A percentile compares a stretch with the other conserved stretches of the same genome.
Conservation (phyloP, 2,888 invertebrate species). For the Drosophila subquinaria region DNA sequence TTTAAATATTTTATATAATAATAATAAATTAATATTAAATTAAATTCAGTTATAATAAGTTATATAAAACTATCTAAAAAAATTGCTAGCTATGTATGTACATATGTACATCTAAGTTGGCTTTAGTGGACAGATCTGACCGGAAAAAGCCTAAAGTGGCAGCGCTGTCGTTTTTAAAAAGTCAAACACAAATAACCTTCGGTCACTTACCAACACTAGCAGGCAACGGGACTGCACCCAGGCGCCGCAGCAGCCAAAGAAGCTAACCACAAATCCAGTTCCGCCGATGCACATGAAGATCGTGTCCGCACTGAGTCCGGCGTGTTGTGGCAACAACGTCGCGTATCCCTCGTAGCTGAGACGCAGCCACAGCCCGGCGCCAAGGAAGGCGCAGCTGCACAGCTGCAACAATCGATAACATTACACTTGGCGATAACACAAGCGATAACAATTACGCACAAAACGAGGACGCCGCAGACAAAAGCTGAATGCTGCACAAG, state of each 20-base stretch:
- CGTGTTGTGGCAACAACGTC: slow-evolving; percentile 90
- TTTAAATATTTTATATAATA: too few relatives aligned
- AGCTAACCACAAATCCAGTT: slow-evolving; percentile 91
- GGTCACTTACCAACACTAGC: slow-evolving; percentile 90
- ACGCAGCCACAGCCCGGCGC: slow-evolving; percentile 93
- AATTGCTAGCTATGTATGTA: too few relatives aligned
- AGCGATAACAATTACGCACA: background rate
- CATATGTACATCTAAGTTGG: too few relatives aligned
- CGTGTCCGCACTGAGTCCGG: slow-evolving; percentile 91
- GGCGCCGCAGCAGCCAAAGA: slow-evolving; percentile 94
- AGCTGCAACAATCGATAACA: slow-evolving; percentile 57
- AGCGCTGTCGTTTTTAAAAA: too few relatives aligned
- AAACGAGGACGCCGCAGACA: background rate
- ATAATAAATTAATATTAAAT: too few relatives aligned
- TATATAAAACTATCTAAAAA: too few relatives aligned
- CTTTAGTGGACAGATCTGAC: too few relatives aligned
- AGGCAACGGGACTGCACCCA: slow-evolving; percentile 93
- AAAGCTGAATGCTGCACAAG: background rate
- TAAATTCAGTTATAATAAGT: too few relatives aligned
- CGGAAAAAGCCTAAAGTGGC: too few relatives aligned
- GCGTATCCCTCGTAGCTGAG: slow-evolving; percentile 91
- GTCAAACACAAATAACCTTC: background rate
- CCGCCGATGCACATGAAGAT: slow-evolving; percentile 91
- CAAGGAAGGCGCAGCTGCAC: slow-evolving; percentile 91
- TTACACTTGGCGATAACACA: slow-evolving; percentile 17